These are phyloP conservation scores for Tenualosa ilisha DNA, from an alignment of 2,797 vertebrate genomes.

Conservation along the genomic window DNA sequence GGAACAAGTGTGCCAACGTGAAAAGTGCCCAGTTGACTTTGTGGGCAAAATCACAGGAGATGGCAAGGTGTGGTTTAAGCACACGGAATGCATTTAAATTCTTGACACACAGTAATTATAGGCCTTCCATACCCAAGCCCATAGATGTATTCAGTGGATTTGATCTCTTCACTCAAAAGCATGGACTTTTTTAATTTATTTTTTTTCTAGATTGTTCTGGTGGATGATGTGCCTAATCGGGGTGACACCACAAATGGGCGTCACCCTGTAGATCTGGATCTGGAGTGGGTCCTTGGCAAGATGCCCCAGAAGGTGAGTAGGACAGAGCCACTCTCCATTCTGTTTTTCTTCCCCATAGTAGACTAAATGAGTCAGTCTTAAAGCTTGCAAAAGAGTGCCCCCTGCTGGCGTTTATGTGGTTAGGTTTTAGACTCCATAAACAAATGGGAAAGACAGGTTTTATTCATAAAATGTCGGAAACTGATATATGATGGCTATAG, in stretches of 20 bases:
- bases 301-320: constrained; percentile 86
- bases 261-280: constrained; percentile 84
- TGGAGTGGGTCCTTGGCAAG: constrained; percentile 92
- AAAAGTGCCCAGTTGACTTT: constrained; percentile 86
- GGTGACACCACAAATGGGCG: constrained; percentile 44
- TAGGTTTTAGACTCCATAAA: neutral
- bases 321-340: neutral
- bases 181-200: constrained; percentile 15
- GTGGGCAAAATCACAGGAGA: constrained; percentile 87
- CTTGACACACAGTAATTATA: neutral
- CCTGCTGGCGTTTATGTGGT: neutral
- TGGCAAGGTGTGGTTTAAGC: constrained; percentile 70
- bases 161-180: neutral
- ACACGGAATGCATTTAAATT: neutral
- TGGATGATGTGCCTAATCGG: constrained; percentile 74
- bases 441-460: neutral
- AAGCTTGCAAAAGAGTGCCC: neutral
- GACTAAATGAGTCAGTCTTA: neutral
- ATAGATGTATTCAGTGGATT: neutral
- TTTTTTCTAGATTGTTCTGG: constrained; percentile 80
- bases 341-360: neutral
- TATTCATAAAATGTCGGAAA: neutral
- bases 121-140: neutral
- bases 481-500: neutral
- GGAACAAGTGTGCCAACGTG: constrained; percentile 77